These are phyloP conservation scores for Zygothrica quintamaculata DNA, from an alignment of 2,888 invertebrate genomes.

Conservation along the genomic window DNA sequence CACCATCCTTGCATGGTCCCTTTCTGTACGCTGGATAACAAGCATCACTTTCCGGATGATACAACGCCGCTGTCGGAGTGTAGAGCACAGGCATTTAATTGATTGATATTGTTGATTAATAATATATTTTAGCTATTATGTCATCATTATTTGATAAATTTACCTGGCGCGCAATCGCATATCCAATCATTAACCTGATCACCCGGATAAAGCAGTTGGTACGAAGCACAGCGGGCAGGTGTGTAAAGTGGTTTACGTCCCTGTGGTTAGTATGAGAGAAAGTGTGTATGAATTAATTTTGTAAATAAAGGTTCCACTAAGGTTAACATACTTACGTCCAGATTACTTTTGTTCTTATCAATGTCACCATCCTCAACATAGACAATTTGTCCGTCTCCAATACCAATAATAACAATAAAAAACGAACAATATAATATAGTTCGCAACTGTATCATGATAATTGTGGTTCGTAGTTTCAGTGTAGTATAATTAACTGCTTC, in stretches of 20 bases:
- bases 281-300: not conserved
- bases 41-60: slow-evolving; percentile 86
- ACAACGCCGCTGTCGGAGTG: slow-evolving; percentile 83
- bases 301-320: no score
- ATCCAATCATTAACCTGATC: slow-evolving; percentile 88
- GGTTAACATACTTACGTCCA: slow-evolving; percentile 70
- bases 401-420: slow-evolving; percentile 31
- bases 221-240: slow-evolving; percentile 87
- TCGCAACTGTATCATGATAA: slow-evolving; percentile 42
- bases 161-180: slow-evolving; percentile 85
- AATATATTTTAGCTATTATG: slow-evolving; percentile 44
- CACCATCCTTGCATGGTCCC: slow-evolving; percentile 87
- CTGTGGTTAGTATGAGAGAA: slow-evolving; percentile 44
- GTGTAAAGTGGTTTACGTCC: slow-evolving; percentile 86
- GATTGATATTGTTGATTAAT: not conserved
- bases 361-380: slow-evolving; percentile 74
- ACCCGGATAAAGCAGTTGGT: slow-evolving; percentile 89
- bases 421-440: slow-evolving; percentile 30
- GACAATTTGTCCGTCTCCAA: slow-evolving; percentile 62
- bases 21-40: slow-evolving; percentile 88
- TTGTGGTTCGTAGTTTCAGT: not conserved
- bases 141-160: slow-evolving; percentile 43
- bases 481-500: slow-evolving; percentile 1
- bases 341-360: slow-evolving; percentile 78
- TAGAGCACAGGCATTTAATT: slow-evolving; percentile 5